A percentile compares a stretch with the other conserved stretches of the same genome.
Conservation (phyloP, 2,888 invertebrate genomes). For the Syritta pipiens region DNA sequence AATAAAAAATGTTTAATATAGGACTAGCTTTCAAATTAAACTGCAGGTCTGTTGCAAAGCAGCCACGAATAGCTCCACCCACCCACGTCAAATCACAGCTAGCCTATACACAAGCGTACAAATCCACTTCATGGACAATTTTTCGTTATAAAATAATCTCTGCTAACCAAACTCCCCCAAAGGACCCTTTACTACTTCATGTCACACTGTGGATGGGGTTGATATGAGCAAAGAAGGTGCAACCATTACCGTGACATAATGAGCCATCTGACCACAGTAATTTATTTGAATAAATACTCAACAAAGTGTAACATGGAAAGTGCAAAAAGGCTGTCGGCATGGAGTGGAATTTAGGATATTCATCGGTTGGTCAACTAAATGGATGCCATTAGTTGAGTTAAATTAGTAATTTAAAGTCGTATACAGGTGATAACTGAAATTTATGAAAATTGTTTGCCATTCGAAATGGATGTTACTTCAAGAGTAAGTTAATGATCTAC, state of each 20-base stretch:
- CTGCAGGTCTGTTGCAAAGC: no score
- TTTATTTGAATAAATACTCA: conserved; percentile 58
- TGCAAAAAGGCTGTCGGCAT: conserved; percentile 1
- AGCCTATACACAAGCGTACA: no score
- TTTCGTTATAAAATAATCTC: no score
- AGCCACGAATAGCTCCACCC: no score
- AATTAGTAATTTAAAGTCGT: conserved; percentile 56
- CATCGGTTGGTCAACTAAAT: conserved; percentile 37
- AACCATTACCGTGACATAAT: conserved; percentile 37
- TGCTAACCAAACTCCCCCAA: no score
- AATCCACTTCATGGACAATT: no score
- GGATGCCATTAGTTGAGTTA: conserved; percentile 43
- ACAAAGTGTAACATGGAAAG: conserved; percentile 52
- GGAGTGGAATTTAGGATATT: not conserved
- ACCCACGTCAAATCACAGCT: no score
- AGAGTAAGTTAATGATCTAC: conserved; percentile 40
- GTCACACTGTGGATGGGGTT: no score
- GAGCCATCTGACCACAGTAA: conserved; percentile 43
- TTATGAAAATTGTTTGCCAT: conserved; percentile 50
- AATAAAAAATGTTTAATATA: no score
- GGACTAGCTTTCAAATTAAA: no score
- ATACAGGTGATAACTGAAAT: conserved; percentile 52
- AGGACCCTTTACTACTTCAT: no score
- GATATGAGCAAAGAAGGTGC: no score
- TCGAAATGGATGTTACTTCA: conserved; percentile 26